Percentiles rank a stretch among this genome's conserved stretches.
phyloP scores from a whole-genome alignment of 2,888 invertebrate genomes.

The Uloborus plumipes region DNA sequence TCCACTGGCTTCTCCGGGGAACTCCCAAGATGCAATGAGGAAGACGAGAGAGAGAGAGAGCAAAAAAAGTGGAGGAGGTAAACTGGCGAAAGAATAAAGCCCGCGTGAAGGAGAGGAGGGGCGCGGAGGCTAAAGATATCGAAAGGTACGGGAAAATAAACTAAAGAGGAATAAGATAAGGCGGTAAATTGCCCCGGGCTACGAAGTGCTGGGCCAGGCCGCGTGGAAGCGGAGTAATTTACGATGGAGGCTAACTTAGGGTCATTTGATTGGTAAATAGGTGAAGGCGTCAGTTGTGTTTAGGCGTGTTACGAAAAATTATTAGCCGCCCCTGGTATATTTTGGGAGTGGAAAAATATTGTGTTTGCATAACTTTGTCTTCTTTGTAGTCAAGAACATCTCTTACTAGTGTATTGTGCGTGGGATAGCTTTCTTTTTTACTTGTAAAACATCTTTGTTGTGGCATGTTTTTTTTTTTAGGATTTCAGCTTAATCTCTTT shows the following conservation, averaged over 20 bases:
- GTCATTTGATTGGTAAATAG: conserved; percentile 58
- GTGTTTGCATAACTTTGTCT: too few species aligned
- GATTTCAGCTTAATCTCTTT: too few species aligned
- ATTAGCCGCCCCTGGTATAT: neutral
- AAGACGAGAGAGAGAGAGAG: neutral
- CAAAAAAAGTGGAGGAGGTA: conserved; percentile 1
- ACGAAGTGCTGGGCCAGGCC: conserved; percentile 36
- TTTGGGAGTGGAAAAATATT: too few species aligned
- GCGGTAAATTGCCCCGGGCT: conserved; percentile 28
- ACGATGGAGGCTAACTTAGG: conserved; percentile 54
- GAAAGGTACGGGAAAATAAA: conserved; percentile 42
- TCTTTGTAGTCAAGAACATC: too few species aligned
- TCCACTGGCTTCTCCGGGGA: conserved; percentile 30
- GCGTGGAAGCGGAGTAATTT: conserved; percentile 54
- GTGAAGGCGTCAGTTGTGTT: too few species aligned
- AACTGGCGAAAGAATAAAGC: conserved; percentile 6
- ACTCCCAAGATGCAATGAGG: neutral
- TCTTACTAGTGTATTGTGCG: too few species aligned
- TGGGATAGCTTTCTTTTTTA: too few species aligned
- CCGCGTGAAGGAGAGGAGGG: neutral
- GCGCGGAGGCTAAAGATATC: conserved; percentile 15
- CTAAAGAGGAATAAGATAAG: conserved; percentile 44
- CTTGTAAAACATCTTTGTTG: too few species aligned
- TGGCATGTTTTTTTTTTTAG: too few species aligned
- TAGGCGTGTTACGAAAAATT: conserved; percentile 6